Percentiles rank a stretch among this genome's conserved stretches.
Conservation (phyloP, 2,888 invertebrate genomes). For the Ectobius pallidus region DNA sequence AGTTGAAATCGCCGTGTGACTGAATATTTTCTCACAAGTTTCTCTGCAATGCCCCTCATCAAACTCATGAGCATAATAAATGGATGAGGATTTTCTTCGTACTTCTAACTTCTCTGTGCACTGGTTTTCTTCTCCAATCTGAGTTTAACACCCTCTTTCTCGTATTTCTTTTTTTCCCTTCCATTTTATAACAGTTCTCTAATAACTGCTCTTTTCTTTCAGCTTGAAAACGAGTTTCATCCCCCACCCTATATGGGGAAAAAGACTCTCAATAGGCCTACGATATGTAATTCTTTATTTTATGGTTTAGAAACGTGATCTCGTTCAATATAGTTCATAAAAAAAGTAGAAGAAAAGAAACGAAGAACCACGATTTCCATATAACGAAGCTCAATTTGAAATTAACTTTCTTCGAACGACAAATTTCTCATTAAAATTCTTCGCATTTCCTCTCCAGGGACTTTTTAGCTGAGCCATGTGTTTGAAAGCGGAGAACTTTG, state of each 20-base stretch:
- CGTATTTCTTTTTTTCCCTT: slow-evolving; percentile 30
- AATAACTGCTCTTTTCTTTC: slow-evolving; percentile 35
- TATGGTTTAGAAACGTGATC: slow-evolving; percentile 25
- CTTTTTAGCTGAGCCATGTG: no score
- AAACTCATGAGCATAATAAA: no score
- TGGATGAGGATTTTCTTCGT: no score
- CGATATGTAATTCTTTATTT: slow-evolving; percentile 24
- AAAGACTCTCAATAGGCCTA: not conserved
- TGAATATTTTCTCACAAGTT: no score
- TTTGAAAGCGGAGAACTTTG: no score
- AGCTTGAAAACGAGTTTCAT: slow-evolving; percentile 20
- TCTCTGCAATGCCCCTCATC: no score
- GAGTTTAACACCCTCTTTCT: slow-evolving; percentile 29
- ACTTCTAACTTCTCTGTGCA: not conserved
- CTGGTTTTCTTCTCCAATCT: slow-evolving; percentile 30
- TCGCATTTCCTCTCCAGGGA: not conserved
- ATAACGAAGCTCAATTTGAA: not conserved
- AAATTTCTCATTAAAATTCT: not conserved
- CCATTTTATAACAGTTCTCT: slow-evolving; percentile 41
- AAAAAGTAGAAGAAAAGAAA: slow-evolving; percentile 17
- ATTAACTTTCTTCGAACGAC: not conserved
- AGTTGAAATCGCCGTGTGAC: no score
- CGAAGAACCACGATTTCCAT: slow-evolving; percentile 6
- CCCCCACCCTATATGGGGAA: slow-evolving; percentile 9
- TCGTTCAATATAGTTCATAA: slow-evolving; percentile 20